Evolutionary conservation across 2,888 invertebrate genomes (phyloP).

Genomic region (Drosophila quasianomalipes): DNA sequence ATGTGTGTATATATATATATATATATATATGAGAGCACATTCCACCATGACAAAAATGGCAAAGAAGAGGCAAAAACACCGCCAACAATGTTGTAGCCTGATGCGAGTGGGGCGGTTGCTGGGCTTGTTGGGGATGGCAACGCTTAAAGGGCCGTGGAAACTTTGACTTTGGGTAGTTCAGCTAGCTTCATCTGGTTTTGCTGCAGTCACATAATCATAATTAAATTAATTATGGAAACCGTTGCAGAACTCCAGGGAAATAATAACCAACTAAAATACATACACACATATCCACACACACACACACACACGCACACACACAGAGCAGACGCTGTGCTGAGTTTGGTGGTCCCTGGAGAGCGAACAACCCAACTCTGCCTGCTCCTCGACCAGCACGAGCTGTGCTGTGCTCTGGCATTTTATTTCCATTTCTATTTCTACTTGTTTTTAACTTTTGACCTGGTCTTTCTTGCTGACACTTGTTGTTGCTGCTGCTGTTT

Average conservation of each 20-base stretch:
- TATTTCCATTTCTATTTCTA: not conserved
- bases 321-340: constrained; percentile 2
- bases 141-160: not conserved
- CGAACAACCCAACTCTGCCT: not conserved
- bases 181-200: constrained; percentile 8
- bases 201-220: constrained; percentile 70
- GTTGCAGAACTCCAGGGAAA: constrained; percentile 62
- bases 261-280: constrained; percentile 48
- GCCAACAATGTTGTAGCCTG: not conserved
- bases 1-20: not conserved
- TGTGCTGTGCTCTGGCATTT: constrained; percentile 30
- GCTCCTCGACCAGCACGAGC: not conserved
- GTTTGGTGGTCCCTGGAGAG: constrained; percentile 27
- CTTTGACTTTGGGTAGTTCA: not conserved
- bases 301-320: constrained; percentile 4
- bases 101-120: not conserved
- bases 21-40: not conserved
- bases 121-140: not conserved
- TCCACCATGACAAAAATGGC: not conserved
- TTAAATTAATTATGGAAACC: constrained; percentile 78
- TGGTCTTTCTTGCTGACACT: constrained; percentile 35
- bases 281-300: not conserved
- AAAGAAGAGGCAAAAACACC: not conserved
- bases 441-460: constrained; percentile 37
- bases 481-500: constrained; percentile 14